These are phyloP conservation scores for Bellardia bayeri DNA, from an alignment of 2,888 invertebrate species.

Conservation along the genomic window DNA sequence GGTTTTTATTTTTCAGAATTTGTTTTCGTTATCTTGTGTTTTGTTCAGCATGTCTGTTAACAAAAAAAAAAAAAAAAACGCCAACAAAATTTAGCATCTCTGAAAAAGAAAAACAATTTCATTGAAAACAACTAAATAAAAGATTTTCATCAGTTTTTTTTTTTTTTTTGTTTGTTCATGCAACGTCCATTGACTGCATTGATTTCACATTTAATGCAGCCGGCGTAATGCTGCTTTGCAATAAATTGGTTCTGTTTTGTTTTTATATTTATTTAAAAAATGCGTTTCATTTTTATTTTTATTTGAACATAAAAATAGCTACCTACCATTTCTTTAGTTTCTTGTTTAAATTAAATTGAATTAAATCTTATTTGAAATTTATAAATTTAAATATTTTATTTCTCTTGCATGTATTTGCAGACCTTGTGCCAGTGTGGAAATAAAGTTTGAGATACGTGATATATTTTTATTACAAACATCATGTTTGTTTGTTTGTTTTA, in stretches of 20 bases:
- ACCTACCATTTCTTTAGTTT: conserved; percentile 8
- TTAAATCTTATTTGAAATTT: background rate
- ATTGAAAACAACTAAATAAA: conserved; percentile 51
- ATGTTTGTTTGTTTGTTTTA: conserved; percentile 35
- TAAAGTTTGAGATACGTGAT: conserved; percentile 28
- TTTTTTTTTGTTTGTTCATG: conserved; percentile 44
- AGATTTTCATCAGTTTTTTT: conserved; percentile 11
- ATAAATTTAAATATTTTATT: background rate
- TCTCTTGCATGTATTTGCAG: background rate
- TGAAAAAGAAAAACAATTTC: conserved; percentile 29
- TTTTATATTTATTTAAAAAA: conserved; percentile 25
- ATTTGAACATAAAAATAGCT: conserved; percentile 54
- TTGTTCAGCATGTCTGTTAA: background rate
- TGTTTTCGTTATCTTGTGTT: background rate
- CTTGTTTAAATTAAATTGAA: conserved; percentile 40
- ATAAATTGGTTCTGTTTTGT: conserved; percentile 27
- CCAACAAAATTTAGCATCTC: conserved; percentile 4
- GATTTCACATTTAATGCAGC: conserved; percentile 62
- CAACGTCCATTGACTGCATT: conserved; percentile 72
- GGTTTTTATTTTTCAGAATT: background rate
- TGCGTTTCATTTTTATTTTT: conserved; percentile 22
- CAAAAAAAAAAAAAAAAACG: background rate
- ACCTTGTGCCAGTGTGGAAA: background rate
- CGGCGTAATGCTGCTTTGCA: conserved; percentile 11
- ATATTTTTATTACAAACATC: conserved; percentile 22